phyloP scores from a whole-genome alignment of 2,113 vertebrate species.

The Acanthisitta chloris region DNA sequence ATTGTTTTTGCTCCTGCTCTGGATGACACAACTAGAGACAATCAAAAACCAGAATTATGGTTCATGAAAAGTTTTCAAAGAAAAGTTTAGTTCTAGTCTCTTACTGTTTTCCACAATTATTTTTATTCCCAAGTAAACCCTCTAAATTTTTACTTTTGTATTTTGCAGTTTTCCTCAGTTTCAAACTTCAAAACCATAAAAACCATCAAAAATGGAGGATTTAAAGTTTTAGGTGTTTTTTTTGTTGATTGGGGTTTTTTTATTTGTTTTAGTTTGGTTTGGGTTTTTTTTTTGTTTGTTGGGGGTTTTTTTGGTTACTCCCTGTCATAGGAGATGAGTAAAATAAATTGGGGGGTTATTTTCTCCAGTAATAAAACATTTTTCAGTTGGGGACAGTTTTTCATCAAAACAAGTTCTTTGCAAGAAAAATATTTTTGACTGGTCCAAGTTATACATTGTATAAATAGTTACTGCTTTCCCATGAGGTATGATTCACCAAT shows the following conservation, averaged over 20 bases:
- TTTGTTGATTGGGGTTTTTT: no score
- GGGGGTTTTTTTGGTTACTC: neutral
- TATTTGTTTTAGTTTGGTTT: no score
- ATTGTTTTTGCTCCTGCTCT: neutral
- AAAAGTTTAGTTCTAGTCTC: neutral
- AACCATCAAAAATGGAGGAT: no score
- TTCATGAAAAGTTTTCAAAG: neutral
- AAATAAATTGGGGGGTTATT: neutral
- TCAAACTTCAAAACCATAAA: no score
- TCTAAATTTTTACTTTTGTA: neutral
- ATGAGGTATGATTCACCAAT: neutral
- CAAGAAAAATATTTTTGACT: neutral
- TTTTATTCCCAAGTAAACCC: neutral
- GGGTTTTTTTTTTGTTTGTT: neutral
- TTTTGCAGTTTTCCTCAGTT: neutral
- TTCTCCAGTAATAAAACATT: neutral
- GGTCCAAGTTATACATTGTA: neutral
- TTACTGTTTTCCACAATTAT: neutral
- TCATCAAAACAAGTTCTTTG: fast-evolving
- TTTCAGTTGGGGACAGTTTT: neutral
- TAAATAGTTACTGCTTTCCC: neutral
- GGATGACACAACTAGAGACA: neutral
- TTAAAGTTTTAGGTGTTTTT: no score
- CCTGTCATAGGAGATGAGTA: neutral
- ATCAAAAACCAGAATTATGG: neutral